Base-by-base conservation (phyloP, 2,888 invertebrate genomes). In the Nowickia ferox region DNA sequence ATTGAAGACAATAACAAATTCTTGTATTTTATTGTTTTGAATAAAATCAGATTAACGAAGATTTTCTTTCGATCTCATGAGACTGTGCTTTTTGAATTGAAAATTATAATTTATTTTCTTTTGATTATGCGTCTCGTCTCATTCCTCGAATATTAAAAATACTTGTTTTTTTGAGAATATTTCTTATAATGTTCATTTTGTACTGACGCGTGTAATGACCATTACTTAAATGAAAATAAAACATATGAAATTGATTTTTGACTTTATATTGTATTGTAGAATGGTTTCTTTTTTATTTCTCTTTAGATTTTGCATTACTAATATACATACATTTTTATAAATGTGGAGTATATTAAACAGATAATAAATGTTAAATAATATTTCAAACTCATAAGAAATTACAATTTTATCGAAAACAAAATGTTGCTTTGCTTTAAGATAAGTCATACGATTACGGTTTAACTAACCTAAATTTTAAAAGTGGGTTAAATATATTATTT, bases 171-270 rank as follows among this genome's bases (percentile, higher is more conserved):
- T 78, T 74, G 59, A 17, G 72, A 63, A 61, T 13, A 48, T 15
- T 57, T 40, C 30, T 82, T 68, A 46, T 80, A 87, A 85, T 87
- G 74, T 84, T 71, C 42, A 88, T 91, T 91, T 91, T 91, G 91
- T 91, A 91, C 90, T 91, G 91, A 88, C 90, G 90, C 90, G 10
- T 19, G 19, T 48, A 65, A n/a, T 8, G 38, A 15, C 17, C 9
- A 44, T n/a, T 19, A 79, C 51, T 55, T 55, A 68, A 68, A 74
- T 57, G 63, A 48, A 85, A 81, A 77, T 72, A 77, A 85, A 77
- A 78, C 77, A 69, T 78, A 30, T 40, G 13, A 38, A 55, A 63
- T 71, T 59, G 30, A 40, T 78, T 76, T 30, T 80, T 80, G 63
- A 81, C 61, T 78, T 85, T 68, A 79, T 55, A 63, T 57, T 86